phyloP scores from a whole-genome alignment of 2,113 vertebrate genomes.

The Nipponia nippon region DNA sequence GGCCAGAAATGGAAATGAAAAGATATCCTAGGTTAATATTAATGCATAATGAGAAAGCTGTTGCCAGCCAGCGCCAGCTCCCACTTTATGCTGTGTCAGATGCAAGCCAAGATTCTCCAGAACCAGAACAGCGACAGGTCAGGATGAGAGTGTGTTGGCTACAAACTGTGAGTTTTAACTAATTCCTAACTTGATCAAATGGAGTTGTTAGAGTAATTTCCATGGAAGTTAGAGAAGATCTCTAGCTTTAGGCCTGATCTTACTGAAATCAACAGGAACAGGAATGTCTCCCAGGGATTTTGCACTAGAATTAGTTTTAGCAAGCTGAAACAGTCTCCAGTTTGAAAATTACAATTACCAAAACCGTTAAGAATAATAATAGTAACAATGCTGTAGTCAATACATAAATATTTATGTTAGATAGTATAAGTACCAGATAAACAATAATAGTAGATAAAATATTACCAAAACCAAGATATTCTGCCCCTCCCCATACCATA shows the following conservation, averaged over 20 bases:
- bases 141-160: background rate
- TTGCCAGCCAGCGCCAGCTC: background rate
- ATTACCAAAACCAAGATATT: background rate
- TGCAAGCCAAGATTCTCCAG: background rate
- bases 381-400: background rate
- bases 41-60: background rate
- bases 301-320: background rate
- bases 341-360: background rate
- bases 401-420: background rate
- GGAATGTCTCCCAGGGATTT: background rate
- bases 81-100: constrained; percentile 21
- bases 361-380: background rate
- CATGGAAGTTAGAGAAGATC: background rate
- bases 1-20: background rate
- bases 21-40: background rate
- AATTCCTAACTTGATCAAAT: background rate
- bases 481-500: background rate
- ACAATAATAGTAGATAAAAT: background rate
- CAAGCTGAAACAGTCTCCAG: background rate
- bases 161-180: background rate
- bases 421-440: background rate
- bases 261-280: background rate
- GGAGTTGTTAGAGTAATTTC: background rate
- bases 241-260: background rate
- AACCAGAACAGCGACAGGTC: background rate